phyloP scores from a whole-genome alignment of 2,797 vertebrate species.

The Urophycis tenuis region DNA sequence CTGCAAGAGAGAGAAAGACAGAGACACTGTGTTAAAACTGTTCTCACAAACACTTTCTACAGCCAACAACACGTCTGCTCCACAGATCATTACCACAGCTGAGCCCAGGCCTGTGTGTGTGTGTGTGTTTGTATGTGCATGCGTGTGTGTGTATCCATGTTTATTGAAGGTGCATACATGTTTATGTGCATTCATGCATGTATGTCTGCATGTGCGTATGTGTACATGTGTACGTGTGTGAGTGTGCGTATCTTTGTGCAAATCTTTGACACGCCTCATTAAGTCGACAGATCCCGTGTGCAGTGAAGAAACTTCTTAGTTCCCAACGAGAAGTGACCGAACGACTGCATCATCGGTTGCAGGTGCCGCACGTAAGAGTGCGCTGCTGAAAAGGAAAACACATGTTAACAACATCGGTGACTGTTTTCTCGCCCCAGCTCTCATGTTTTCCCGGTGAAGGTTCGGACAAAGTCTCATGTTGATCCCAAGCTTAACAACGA shows the following conservation, averaged over 20 bases:
- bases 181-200: not conserved
- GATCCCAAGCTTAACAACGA: not conserved
- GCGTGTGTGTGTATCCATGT: not conserved
- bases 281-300: not conserved
- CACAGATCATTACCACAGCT: slow-evolving; percentile 19
- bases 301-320: not conserved
- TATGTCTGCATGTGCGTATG: not conserved
- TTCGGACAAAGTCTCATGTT: not conserved
- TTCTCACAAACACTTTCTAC: slow-evolving; percentile 26
- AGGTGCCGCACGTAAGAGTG: not conserved
- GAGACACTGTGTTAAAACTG: slow-evolving; percentile 19
- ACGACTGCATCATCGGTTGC: not conserved
- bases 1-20: slow-evolving; percentile 28
- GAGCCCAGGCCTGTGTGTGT: slow-evolving; percentile 7
- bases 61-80: slow-evolving; percentile 34
- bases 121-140: not conserved
- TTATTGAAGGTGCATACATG: not conserved
- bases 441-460: slow-evolving; percentile 3
- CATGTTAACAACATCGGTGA: not conserved
- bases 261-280: not conserved
- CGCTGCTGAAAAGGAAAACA: not conserved
- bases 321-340: not conserved
- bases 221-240: slow-evolving; percentile 2
- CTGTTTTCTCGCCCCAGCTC: not conserved
- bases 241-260: not conserved